Base-by-base conservation (phyloP, 2,888 invertebrate species). In the Polymixis flavicincta region DNA sequence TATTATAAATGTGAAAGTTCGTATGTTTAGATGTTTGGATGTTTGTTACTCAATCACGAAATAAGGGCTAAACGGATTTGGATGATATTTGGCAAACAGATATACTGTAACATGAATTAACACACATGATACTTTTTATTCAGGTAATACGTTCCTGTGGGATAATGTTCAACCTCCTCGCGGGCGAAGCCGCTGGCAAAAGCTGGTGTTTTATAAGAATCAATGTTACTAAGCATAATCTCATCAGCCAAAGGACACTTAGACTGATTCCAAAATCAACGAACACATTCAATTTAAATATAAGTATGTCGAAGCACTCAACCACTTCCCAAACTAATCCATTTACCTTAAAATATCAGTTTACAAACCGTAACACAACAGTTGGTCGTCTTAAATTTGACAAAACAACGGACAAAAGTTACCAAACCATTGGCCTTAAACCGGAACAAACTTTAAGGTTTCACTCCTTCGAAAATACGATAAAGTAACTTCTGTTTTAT, bases 401-500 rank as follows among this genome's bases (percentile, higher is more conserved):
- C 85, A 82, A 81, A 85, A 87, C 86, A 85, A 83, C 69, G 69
- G 65, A 55, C 75, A 68, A 76, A 83, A 88, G 87, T 88, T 85
- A 80, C 71, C 74, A 77, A 82, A 82, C 74, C 85, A 76, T 81
- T 76, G 79, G 69, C 78, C 78, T 82, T 78, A 82, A 74, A 78
- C 70, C 74, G 83, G 57, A 77, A 80, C 78, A 78, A 88, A 87
- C 86, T 88, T 88, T 74, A 82, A 76, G 85, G 88, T 77, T 79
- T 67, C 81, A 78, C 75, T 81, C 77, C 88, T 85, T 80, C 73
- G 78, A 80, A 88, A 84, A 81, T 78, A 78, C 85, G 72, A 80
- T 74, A 78, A 85, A 87, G 83, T 78, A 78, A 80, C 87, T 87
- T 85, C 69, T 85, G 74, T 87, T 87, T 81, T 84, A 82, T 74